Conservation (phyloP, 2,888 invertebrate genomes). For the Apamea anceps region DNA sequence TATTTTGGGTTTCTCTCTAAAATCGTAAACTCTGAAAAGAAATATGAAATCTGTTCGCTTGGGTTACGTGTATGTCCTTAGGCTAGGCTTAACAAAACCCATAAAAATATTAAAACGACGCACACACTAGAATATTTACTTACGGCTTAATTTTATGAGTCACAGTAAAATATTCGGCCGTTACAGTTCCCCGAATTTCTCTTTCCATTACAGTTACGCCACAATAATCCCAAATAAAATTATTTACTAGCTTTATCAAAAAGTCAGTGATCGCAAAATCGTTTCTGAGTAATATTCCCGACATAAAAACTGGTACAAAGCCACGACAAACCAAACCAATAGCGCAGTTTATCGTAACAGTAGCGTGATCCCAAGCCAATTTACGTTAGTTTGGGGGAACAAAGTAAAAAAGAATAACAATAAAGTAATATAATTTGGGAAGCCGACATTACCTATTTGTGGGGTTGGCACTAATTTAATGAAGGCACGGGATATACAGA, state of each 20-base stretch:
- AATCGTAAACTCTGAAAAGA: not conserved
- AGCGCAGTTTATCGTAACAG: constrained; percentile 86
- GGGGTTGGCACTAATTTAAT: constrained; percentile 86
- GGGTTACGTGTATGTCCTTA: constrained; percentile 4
- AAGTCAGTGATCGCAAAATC: constrained; percentile 55
- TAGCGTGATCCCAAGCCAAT: constrained; percentile 89
- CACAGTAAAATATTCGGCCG: constrained; percentile 32
- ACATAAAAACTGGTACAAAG: constrained; percentile 73
- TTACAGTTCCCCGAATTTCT: constrained; percentile 23
- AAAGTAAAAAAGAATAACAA: constrained; percentile 88
- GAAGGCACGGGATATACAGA: constrained; percentile 81
- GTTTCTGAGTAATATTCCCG: constrained; percentile 67
- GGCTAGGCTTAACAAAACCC: constrained; percentile 32
- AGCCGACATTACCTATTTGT: constrained; percentile 85
- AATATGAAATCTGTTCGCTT: constrained; percentile 12
- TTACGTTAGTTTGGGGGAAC: constrained; percentile 88
- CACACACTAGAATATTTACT: constrained; percentile 25
- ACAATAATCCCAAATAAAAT: constrained; percentile 57
- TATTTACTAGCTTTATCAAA: constrained; percentile 51
- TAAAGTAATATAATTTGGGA: constrained; percentile 90
- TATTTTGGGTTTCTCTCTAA: not conserved
- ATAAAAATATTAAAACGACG: constrained; percentile 26
- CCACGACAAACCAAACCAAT: constrained; percentile 85
- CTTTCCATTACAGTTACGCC: constrained; percentile 34
- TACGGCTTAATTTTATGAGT: constrained; percentile 10